Evolutionary conservation across 1,140 invertebrate species (phyloP), one percentile per base, ranked within the genome.

Genomic region (Drosophila tsacasi): DNA sequence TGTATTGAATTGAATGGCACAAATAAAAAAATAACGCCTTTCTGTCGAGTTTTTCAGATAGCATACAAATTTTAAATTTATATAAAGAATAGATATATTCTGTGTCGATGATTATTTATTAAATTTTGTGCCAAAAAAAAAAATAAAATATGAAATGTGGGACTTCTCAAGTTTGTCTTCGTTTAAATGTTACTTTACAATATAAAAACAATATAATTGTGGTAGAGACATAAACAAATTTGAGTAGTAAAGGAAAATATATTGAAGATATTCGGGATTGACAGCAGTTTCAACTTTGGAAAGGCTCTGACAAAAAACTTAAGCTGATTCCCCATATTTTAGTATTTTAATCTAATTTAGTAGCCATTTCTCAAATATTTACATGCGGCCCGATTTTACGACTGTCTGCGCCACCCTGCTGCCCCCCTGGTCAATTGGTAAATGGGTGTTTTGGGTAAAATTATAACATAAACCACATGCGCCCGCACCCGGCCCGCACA

Each of bases 361-460:
- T 52, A n/a, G 44, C 54, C 46, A 73, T 73, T 60, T 19, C 46
- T 73, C 54, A 73, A 72, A 73, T 73, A 78, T 91, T 82, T 78
- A 81, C 83, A 87, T 80, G 62, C 52, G 54, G 64, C 79, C 72
- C 80, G 76, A 75, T 89, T 89, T 87, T 89, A 87, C 68, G 76
- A 83, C 83, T 89, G 76, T 83, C 84, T 89, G 52, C 25, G 30
- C 15, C 59, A 32, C 44, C 21, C 25, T 44, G 37, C 44, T 19
- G 5, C 37, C 63, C 50, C 44, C 47, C 19, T 59, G 44, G 59
- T 57, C 79, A 65, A 86, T 76, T 65, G 71, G 76, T 68, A 89
- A 89, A 89, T 90, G 86, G 86, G 86, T 77, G 85, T 87, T 90
- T 90, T 83, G 85, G 85, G 85, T 87, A 90, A 90, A 90, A 90